phyloP scores from a whole-genome alignment of 2,888 invertebrate genomes.

The Harpalus rubripes region DNA sequence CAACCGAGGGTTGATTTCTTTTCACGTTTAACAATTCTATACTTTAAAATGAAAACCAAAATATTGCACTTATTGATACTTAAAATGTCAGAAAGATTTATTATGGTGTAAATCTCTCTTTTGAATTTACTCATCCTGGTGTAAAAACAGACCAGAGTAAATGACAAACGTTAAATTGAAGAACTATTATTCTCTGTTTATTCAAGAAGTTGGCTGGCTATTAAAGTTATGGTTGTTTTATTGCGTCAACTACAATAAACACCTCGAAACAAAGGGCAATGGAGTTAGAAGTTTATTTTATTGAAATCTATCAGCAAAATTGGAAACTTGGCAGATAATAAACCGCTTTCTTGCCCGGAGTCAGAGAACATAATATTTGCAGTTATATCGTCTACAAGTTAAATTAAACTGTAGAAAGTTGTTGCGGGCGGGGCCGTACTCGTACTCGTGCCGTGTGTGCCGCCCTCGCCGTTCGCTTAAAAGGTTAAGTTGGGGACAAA shows the following conservation, averaged over 20 bases:
- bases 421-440: slow-evolving; percentile 3
- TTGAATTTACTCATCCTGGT: too few species aligned
- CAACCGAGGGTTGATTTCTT: too few species aligned
- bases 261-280: not conserved
- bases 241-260: not conserved
- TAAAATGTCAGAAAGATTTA: too few species aligned
- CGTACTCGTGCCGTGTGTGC: not conserved
- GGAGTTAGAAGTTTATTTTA: slow-evolving; percentile 20
- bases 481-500: slow-evolving; percentile 55
- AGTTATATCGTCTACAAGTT: slow-evolving; percentile 52
- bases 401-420: slow-evolving; percentile 54
- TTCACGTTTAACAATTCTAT: too few species aligned
- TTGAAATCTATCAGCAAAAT: slow-evolving; percentile 45
- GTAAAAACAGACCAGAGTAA: too few species aligned
- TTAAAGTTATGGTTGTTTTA: not conserved
- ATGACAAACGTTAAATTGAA: not conserved
- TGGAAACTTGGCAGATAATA: slow-evolving; percentile 6
- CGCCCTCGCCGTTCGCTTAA: slow-evolving; percentile 12
- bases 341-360: slow-evolving; percentile 3
- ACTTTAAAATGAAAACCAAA: too few species aligned
- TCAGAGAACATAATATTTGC: slow-evolving; percentile 22
- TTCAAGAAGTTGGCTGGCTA: not conserved
- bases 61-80: too few species aligned
- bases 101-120: too few species aligned
- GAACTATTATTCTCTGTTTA: not conserved